These are phyloP conservation scores for Plagodis dolabraria DNA, from an alignment of 2,888 invertebrate genomes.

Conservation along the genomic window DNA sequence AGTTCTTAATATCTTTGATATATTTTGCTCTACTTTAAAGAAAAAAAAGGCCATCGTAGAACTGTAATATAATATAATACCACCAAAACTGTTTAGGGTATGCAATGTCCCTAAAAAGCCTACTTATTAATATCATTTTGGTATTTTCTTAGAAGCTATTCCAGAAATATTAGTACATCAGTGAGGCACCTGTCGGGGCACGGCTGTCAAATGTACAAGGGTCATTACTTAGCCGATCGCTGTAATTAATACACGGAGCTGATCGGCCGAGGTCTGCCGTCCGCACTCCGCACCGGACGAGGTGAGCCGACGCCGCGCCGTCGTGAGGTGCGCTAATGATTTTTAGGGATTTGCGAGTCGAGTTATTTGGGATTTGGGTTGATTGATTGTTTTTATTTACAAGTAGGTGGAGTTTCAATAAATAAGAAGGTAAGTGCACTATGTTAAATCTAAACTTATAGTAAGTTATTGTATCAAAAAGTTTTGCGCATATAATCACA, in stretches of 20 bases:
- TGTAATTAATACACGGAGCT: slow-evolving; percentile 73
- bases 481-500: too few species aligned
- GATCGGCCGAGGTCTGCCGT: slow-evolving; percentile 43
- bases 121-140: too few species aligned
- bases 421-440: too few species aligned
- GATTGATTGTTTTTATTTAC: slow-evolving; percentile 1
- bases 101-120: too few species aligned
- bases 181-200: slow-evolving; percentile 63
- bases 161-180: slow-evolving; percentile 22
- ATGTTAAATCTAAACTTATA: too few species aligned
- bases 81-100: too few species aligned
- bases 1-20: too few species aligned
- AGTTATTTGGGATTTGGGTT: slow-evolving; percentile 1
- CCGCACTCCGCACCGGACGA: slow-evolving; percentile 20
- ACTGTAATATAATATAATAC: too few species aligned
- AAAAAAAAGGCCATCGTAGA: too few species aligned
- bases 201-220: slow-evolving; percentile 81
- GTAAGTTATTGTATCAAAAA: too few species aligned
- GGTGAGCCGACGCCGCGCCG: slow-evolving; percentile 8
- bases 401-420: too few species aligned
- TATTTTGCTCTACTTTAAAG: too few species aligned
- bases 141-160: neutral
- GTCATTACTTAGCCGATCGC: slow-evolving; percentile 82
- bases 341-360: slow-evolving; percentile 1
- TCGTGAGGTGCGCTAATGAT: neutral